A percentile compares a stretch with the other conserved stretches of the same genome.
These are phyloP conservation scores for Rhegmatorhina hoffmannsi DNA, from an alignment of 2,113 vertebrate species.

Conservation along the genomic window DNA sequence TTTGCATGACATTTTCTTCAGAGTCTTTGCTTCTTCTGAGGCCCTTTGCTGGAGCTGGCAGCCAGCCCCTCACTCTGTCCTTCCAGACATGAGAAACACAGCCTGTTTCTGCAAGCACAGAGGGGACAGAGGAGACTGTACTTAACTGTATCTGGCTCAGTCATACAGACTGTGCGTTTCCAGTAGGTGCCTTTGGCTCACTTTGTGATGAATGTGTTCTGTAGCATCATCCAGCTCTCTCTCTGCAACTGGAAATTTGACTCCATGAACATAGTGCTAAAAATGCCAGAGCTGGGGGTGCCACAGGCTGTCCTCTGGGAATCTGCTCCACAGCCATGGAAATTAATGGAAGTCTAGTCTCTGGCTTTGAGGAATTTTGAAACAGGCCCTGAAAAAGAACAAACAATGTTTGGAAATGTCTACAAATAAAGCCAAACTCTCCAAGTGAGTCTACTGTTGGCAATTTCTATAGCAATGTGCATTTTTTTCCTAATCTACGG, in stretches of 20 bases:
- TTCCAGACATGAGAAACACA: neutral
- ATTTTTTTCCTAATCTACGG: constrained; percentile 21
- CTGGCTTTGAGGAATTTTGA: neutral
- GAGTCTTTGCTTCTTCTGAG: neutral
- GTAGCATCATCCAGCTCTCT: neutral
- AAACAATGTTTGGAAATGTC: constrained; percentile 26
- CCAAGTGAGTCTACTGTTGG: neutral
- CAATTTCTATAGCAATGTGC: constrained; percentile 23
- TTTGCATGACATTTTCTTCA: neutral
- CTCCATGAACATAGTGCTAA: neutral
- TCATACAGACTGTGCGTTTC: neutral
- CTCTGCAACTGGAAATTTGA: neutral
- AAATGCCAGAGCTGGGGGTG: neutral
- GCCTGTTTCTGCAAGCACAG: neutral
- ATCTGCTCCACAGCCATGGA: neutral
- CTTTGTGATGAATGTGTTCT: neutral
- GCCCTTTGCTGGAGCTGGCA: neutral
- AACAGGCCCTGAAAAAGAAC: constrained; percentile 13
- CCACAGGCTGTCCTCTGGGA: neutral
- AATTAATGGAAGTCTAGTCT: constrained; percentile 16
- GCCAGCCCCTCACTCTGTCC: neutral
- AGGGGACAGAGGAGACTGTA: neutral
- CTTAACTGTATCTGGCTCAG: neutral
- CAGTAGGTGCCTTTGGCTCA: neutral
- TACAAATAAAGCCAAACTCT: constrained; percentile 34